Evolutionary conservation across 1,140 invertebrate genomes (phyloP).

Genomic region (Melitaea cinxia): DNA sequence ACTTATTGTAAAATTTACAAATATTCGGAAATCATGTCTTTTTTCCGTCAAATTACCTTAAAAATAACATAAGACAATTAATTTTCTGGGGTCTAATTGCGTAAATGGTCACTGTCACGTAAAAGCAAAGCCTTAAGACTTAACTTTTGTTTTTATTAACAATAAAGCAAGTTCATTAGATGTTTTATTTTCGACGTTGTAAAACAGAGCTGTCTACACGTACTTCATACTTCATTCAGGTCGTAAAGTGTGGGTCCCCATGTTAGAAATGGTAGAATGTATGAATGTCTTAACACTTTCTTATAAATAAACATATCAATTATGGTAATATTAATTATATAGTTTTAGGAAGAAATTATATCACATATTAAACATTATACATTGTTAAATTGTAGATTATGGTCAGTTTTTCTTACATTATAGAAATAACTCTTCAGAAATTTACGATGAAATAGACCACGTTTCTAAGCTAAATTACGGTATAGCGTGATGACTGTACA

Average conservation of each 20-base stretch:
- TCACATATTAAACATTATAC: too few species aligned
- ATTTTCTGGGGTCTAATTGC: not conserved
- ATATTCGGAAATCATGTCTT: too few species aligned
- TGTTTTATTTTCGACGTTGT: conserved; percentile 35
- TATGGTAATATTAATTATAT: too few species aligned
- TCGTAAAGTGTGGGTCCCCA: conserved; percentile 31
- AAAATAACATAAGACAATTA: not conserved
- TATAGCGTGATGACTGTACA: too few species aligned
- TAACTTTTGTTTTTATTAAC: conserved; percentile 32
- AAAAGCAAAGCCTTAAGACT: conserved; percentile 11
- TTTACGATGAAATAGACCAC: too few species aligned
- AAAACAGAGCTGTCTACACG: conserved; percentile 32
- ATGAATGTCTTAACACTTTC: conserved; percentile 11
- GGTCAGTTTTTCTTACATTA: too few species aligned
- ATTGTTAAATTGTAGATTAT: too few species aligned
- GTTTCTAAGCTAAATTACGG: too few species aligned
- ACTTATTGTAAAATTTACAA: too few species aligned
- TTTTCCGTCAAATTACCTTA: not conserved
- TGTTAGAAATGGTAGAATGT: conserved; percentile 32
- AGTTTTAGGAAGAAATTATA: too few species aligned
- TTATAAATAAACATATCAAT: not conserved
- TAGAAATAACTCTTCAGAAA: too few species aligned
- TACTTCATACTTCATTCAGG: conserved; percentile 34
- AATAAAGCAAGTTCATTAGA: conserved; percentile 34
- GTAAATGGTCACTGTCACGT: not conserved